Evolutionary conservation across 2,113 vertebrate genomes (phyloP), one percentile per base, ranked within the genome.

Genomic region (Scopus umbretta): DNA sequence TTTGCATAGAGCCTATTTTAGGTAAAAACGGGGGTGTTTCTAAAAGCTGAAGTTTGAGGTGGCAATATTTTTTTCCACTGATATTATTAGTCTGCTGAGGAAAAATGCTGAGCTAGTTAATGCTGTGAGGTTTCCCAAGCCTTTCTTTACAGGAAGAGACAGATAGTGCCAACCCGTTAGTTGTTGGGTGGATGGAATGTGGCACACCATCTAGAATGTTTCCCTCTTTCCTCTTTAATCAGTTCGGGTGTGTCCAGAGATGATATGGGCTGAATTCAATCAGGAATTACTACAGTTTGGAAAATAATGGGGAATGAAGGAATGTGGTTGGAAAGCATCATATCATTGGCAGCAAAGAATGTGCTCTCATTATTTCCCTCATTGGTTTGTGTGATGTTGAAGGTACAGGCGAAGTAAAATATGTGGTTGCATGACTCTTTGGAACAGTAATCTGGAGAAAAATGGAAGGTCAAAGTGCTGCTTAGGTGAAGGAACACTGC

Each of bases 141-240:
- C 16, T 62, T 71, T 36, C 7, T 74, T 71, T 52, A 67, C 7
- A 45, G 36, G 65, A 83, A 21, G 11, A 34, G 34, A 63, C 29
- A 29, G 9, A 12, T 58, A 27, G 6, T 43, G n/a, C 19, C 34
- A 74, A 36, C 11, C 20, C 2, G 3, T 76, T 47, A 47, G 7
- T 5, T 5, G 5, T 0, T 55, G 47, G 75, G 23, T 50, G 49
- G 14, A 45, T 56, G 15, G 18, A 61, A 38, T 0, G 0, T 30
- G 5, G 1, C 21, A 40, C 4, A 1, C 6, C 10, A 3, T 47
- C 32, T 40, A 19, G 26, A 74, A 47, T 49, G 25, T 11, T 85
- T 86, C 29, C 5, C 3, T 30, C 23, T 90, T 61, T 70, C 21
- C n/a, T 90, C 36, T 50, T 74, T 32, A 59, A 70, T 58, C 23